These are phyloP conservation scores for Mesocentrotus franciscanus DNA, from an alignment of 53 echinoderm and acorn worm species.

Conservation along the genomic window DNA sequence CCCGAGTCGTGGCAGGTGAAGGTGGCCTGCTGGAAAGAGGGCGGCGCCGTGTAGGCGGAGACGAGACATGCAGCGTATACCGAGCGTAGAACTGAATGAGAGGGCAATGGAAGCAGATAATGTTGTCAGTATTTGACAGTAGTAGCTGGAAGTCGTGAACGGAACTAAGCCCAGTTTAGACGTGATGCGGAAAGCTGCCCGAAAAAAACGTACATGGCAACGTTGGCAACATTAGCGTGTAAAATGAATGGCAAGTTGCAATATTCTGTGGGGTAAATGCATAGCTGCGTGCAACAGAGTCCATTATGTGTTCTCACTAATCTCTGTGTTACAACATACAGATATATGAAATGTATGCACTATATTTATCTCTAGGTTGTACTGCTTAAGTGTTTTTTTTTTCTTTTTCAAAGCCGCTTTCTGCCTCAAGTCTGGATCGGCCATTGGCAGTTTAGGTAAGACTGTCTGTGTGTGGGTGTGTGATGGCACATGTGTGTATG, in stretches of 20 bases:
- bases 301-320: background rate
- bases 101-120: background rate
- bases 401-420: background rate
- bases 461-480: constrained; percentile 12
- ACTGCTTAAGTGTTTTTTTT: background rate
- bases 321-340: background rate
- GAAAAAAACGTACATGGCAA: background rate
- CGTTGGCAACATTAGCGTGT: background rate
- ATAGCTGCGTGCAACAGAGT: background rate
- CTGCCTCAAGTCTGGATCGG: background rate
- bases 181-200: background rate
- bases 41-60: constrained; percentile 56
- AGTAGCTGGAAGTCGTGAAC: background rate
- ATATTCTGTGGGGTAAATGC: background rate
- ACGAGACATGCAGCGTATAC: background rate
- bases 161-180: background rate
- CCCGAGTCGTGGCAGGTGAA: constrained; percentile 79
- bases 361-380: background rate
- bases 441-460: background rate
- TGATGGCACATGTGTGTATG: background rate
- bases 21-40: constrained; percentile 84
- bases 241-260: background rate
- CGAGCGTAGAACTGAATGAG: constrained; percentile 7
- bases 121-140: background rate
- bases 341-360: background rate